Evolutionary conservation across 2,113 vertebrate genomes (phyloP).

Genomic region (Oreochromis niloticus): DNA sequence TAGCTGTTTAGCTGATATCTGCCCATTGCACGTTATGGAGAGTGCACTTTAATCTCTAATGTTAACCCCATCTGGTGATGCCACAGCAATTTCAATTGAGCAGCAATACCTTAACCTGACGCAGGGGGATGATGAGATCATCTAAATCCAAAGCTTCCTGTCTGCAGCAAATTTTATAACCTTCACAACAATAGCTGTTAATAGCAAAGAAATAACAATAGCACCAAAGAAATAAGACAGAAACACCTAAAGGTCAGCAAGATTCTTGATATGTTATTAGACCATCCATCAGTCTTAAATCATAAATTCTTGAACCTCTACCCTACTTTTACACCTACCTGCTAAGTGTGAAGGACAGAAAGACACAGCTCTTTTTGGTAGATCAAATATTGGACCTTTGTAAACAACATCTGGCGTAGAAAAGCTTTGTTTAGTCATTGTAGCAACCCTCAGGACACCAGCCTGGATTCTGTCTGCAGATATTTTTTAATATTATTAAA

Average conservation of each 20-base stretch:
- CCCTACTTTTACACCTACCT: not conserved
- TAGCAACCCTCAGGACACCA: slow-evolving; percentile 19
- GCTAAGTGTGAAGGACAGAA: not conserved
- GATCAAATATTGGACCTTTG: slow-evolving; percentile 25
- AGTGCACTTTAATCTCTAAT: not conserved
- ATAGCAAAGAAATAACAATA: no score
- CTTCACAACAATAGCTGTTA: not conserved
- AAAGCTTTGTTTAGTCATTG: slow-evolving; percentile 22
- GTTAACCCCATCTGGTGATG: not conserved
- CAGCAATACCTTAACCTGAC: not conserved
- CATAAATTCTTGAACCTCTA: not conserved
- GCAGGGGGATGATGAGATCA: not conserved
- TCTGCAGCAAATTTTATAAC: not conserved
- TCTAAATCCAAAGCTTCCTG: not conserved
- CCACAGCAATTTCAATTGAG: not conserved
- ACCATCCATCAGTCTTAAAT: not conserved
- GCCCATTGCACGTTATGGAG: not conserved
- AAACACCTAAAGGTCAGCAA: not conserved
- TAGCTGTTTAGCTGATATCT: not conserved
- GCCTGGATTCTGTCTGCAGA: not conserved
- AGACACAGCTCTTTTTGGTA: not conserved
- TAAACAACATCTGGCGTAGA: slow-evolving; percentile 9
- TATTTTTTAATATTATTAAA: not conserved
- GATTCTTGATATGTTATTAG: not conserved
- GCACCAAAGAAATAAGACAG: not conserved